Conservation (phyloP, 2,888 invertebrate species). For the Invenusta paracnida region DNA sequence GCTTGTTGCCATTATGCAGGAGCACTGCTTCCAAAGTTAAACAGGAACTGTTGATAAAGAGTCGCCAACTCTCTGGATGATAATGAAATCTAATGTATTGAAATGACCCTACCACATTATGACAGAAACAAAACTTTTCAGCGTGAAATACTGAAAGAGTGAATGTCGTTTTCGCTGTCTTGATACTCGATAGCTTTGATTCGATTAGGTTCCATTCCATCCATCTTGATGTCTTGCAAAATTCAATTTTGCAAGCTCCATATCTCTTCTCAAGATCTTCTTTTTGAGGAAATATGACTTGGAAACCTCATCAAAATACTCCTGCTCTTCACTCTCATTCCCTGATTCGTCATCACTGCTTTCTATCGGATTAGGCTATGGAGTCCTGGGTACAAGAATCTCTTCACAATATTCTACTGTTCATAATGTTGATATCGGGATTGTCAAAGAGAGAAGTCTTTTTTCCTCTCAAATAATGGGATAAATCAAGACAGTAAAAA, state of each 20-base stretch:
- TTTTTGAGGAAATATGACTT: neutral
- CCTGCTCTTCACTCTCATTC: neutral
- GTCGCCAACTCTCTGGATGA: neutral
- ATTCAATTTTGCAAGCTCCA: neutral
- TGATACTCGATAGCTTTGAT: neutral
- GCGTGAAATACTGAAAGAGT: neutral
- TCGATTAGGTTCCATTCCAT: neutral
- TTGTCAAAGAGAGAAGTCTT: neutral
- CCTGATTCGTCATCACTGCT: neutral
- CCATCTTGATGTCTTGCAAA: neutral
- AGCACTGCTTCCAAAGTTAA: too few species aligned
- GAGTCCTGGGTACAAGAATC: neutral
- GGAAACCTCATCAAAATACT: neutral
- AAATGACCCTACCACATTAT: neutral
- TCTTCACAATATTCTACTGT: neutral
- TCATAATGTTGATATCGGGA: neutral
- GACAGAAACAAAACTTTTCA: neutral
- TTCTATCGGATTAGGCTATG: neutral
- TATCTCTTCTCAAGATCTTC: neutral
- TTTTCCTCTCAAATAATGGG: neutral
- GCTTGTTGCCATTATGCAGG: neutral
- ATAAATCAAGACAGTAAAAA: neutral
- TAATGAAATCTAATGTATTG: neutral
- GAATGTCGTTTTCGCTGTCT: neutral
- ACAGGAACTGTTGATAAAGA: neutral